Conservation (phyloP, 1,140 invertebrate species). For the Rhyacophila brunnea region DNA sequence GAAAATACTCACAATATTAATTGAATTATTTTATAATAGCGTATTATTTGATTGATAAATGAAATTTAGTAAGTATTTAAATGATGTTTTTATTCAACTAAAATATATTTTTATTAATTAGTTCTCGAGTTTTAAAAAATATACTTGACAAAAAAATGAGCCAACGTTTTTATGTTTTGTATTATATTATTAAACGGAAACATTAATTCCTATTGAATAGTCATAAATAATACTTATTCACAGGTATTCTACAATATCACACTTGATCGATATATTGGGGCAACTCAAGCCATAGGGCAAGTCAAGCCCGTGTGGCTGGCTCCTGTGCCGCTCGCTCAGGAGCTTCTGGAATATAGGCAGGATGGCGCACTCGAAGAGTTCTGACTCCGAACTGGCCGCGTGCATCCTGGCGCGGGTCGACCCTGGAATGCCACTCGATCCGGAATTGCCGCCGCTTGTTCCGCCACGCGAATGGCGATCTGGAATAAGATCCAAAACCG, state of each 20-base stretch:
- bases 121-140: no score
- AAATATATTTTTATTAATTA: no score
- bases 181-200: no score
- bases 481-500: background rate
- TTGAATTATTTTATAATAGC: no score
- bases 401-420: conserved; percentile 59
- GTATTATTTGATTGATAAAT: no score
- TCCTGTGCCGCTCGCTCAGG: conserved; percentile 76
- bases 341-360: conserved; percentile 89
- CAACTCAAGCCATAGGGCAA: conserved; percentile 82
- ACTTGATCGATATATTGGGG: conserved; percentile 92
- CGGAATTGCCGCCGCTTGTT: conserved; percentile 1
- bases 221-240: conserved; percentile 47
- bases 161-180: no score
- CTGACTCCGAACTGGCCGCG: conserved; percentile 79
- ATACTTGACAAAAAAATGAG: no score
- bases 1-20: no score
- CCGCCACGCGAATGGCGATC: background rate
- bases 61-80: no score
- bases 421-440: conserved; percentile 39
- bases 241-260: conserved; percentile 92
- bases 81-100: no score
- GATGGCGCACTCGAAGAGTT: conserved; percentile 75
- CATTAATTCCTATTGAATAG: no score
- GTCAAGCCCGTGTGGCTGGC: conserved; percentile 60